These are phyloP conservation scores for Pachycephala philippinensis DNA, from an alignment of 2,113 vertebrate species.

Conservation along the genomic window DNA sequence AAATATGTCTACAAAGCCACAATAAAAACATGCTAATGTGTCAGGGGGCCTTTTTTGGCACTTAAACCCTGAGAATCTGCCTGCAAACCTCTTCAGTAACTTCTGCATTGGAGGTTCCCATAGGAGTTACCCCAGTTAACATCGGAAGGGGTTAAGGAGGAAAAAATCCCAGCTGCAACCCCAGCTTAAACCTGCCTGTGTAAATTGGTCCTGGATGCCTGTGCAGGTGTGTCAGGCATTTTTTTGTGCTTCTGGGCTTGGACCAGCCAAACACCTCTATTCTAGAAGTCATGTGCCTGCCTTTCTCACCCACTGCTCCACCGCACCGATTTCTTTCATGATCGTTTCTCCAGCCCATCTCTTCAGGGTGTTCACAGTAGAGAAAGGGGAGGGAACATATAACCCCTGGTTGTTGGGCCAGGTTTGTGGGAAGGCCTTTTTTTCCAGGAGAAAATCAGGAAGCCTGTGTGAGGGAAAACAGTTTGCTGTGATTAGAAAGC, in stretches of 20 bases:
- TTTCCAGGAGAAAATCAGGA: background rate
- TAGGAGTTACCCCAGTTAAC: background rate
- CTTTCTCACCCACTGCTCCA: background rate
- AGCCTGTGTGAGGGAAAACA: background rate
- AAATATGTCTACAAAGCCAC: conserved; percentile 23
- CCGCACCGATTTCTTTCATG: rapidly evolving
- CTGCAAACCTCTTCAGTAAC: background rate
- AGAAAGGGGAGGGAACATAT: background rate
- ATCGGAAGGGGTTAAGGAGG: background rate
- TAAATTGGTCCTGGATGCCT: background rate
- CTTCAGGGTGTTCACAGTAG: background rate
- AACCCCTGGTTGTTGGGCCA: background rate
- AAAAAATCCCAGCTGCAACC: background rate
- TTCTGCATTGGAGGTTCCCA: background rate
- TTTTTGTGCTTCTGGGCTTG: background rate
- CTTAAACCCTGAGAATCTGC: background rate
- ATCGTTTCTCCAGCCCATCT: background rate
- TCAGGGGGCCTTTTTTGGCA: background rate
- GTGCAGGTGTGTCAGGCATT: background rate
- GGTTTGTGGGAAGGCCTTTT: background rate
- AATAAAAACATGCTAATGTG: conserved; percentile 40
- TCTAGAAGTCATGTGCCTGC: background rate
- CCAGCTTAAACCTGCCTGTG: background rate
- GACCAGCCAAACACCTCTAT: background rate
- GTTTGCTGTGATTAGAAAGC: background rate